Conservation (phyloP, 2,888 invertebrate species). For the Temnothorax ravouxi region DNA sequence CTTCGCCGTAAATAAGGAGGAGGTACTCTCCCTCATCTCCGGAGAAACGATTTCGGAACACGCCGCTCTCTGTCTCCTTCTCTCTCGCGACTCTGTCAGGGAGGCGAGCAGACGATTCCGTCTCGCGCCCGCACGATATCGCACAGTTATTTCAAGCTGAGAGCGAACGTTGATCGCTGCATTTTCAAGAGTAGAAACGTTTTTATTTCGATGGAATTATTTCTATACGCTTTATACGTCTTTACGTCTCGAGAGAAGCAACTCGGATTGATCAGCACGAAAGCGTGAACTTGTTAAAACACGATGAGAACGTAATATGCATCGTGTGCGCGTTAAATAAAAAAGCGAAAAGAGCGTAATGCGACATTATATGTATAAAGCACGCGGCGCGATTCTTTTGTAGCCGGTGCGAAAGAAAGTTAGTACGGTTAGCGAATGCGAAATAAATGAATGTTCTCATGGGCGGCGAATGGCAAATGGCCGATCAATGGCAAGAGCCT, state of each 20-base stretch:
- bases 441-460: slow-evolving; percentile 13
- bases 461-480: slow-evolving; percentile 18
- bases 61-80: not conserved
- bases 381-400: not conserved
- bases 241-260: not conserved
- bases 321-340: not conserved
- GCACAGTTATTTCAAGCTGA: not conserved
- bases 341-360: not conserved
- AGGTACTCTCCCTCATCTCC: slow-evolving; percentile 71
- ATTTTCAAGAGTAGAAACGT: not conserved
- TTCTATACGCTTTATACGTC: not conserved
- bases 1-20: slow-evolving; percentile 83
- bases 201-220: not conserved
- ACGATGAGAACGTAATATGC: not conserved
- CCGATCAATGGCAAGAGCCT: slow-evolving; percentile 12
- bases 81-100: not conserved
- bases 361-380: not conserved
- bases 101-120: not conserved
- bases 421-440: not conserved
- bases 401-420: not conserved
- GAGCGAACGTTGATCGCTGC: slow-evolving; percentile 8
- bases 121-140: not conserved
- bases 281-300: not conserved
- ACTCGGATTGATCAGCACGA: not conserved
- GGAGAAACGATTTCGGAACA: slow-evolving; percentile 6